Evolutionary conservation across 2,797 vertebrate species (phyloP).

Genomic region (Chelonia mydas): DNA sequence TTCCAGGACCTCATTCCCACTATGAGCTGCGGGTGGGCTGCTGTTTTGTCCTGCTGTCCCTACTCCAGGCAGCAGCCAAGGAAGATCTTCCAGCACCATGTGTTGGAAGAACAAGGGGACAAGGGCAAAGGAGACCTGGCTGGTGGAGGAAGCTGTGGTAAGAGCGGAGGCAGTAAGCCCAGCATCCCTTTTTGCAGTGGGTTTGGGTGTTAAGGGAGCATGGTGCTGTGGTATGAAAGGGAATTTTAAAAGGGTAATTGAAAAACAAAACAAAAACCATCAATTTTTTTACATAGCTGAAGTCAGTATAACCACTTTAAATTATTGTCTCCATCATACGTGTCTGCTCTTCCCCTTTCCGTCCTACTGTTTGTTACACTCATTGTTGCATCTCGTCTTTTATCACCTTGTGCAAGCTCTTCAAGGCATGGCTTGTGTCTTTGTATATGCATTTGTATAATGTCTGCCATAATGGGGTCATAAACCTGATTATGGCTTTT

Average conservation of each 20-base stretch:
- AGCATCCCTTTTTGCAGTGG: not conserved
- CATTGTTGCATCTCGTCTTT: not conserved
- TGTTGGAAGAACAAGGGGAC: not conserved
- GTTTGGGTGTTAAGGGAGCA: not conserved
- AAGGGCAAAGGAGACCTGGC: not conserved
- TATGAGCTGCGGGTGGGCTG: not conserved
- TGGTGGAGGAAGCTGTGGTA: not conserved
- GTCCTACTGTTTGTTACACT: not conserved
- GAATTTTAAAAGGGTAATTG: slow-evolving; percentile 18
- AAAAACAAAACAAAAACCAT: not conserved
- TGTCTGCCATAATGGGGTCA: not conserved
- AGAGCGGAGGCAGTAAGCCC: not conserved
- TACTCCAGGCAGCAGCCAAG: not conserved
- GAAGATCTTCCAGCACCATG: not conserved
- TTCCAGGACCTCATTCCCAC: rapidly evolving
- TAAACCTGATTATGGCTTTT: slow-evolving; percentile 30
- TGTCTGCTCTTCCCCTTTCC: slow-evolving; percentile 48
- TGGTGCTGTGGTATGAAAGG: not conserved
- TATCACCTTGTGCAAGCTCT: slow-evolving; percentile 10
- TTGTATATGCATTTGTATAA: slow-evolving; percentile 17
- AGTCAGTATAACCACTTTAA: not conserved
- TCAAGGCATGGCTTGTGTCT: slow-evolving; percentile 39
- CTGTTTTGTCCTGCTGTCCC: rapidly evolving
- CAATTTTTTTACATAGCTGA: not conserved
- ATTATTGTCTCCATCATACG: slow-evolving; percentile 36